phyloP scores from a whole-genome alignment of 2,113 vertebrate species.

The Eonycteris spelaea region DNA sequence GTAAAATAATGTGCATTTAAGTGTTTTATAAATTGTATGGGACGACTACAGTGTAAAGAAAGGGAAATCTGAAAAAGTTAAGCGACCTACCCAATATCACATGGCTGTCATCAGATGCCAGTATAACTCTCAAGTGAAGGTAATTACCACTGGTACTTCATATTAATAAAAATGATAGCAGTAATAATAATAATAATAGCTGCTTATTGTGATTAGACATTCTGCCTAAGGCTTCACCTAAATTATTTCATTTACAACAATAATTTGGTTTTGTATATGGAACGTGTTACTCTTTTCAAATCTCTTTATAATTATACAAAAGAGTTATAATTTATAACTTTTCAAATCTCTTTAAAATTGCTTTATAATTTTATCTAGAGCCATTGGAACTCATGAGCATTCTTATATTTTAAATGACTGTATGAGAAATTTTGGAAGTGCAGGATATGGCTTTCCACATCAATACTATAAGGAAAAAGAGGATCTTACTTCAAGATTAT shows the following conservation, averaged over 20 bases:
- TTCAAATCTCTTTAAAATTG: not conserved
- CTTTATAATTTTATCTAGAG: not conserved
- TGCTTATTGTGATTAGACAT: not conserved
- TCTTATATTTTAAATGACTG: not conserved
- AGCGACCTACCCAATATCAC: not conserved
- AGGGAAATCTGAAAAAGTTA: not conserved
- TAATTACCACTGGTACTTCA: not conserved
- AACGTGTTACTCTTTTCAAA: not conserved
- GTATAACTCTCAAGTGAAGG: not conserved
- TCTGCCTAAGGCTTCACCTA: not conserved
- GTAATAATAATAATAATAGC: not conserved
- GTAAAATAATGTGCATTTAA: not conserved
- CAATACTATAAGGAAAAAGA: not conserved
- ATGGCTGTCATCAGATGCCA: not conserved
- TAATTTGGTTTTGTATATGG: not conserved
- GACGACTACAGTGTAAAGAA: not conserved
- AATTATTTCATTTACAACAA: not conserved
- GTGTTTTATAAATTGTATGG: not conserved
- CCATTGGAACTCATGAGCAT: not conserved
- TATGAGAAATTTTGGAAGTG: not conserved
- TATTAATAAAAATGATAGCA: not conserved
- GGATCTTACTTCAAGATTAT: conserved; percentile 4
- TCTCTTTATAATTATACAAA: not conserved
- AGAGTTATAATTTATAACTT: not conserved
- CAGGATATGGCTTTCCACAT: not conserved